Percentiles rank a stretch among this genome's conserved stretches.
phyloP scores from a whole-genome alignment of 2,888 invertebrate species.

The Merodon equestris region DNA sequence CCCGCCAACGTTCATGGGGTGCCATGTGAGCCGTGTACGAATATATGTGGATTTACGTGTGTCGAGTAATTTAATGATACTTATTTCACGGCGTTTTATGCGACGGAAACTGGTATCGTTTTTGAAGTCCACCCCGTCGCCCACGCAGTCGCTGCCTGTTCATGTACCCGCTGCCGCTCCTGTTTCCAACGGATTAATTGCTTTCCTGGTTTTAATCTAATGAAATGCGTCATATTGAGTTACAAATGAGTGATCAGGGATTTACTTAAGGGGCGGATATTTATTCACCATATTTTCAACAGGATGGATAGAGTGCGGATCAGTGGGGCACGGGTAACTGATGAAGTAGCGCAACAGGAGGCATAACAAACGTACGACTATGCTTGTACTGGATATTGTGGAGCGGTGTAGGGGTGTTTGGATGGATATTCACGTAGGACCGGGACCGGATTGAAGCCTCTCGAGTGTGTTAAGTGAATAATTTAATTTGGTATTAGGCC shows the following conservation, averaged over 20 bases:
- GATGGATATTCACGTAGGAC: too few species aligned
- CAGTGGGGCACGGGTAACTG: background rate
- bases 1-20: too few species aligned
- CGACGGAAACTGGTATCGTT: background rate
- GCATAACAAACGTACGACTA: too few species aligned
- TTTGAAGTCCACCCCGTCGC: conserved; percentile 9
- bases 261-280: conserved; percentile 29
- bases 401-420: too few species aligned
- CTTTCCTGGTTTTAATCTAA: conserved; percentile 47
- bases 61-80: conserved; percentile 39
- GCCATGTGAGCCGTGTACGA: too few species aligned
- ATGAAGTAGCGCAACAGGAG: conserved; percentile 1
- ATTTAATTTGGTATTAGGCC: conserved; percentile 30
- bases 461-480: conserved; percentile 18
- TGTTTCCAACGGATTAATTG: conserved; percentile 29
- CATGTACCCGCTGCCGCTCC: background rate
- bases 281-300: conserved; percentile 6
- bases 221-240: conserved; percentile 55
- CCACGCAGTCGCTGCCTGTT: too few species aligned
- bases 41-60: too few species aligned
- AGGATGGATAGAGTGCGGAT: conserved; percentile 3
- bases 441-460: too few species aligned
- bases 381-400: too few species aligned
- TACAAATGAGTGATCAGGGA: conserved; percentile 52
- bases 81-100: conserved; percentile 32